phyloP scores from a whole-genome alignment of 2,888 invertebrate species.

The Agapostemon virescens region DNA sequence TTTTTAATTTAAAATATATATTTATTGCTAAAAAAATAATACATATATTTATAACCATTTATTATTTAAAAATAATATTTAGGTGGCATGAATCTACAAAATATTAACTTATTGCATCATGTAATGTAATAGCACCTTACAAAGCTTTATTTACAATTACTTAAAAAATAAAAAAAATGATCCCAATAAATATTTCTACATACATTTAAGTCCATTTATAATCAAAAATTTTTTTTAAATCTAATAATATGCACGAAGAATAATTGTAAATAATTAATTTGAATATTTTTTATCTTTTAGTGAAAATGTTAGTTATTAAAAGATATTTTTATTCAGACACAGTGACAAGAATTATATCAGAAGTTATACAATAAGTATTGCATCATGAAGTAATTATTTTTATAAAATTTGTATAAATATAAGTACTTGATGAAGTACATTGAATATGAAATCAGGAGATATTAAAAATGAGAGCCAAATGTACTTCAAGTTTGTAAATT shows the following conservation, averaged over 20 bases:
- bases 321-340: background rate
- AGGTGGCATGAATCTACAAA: background rate
- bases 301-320: background rate
- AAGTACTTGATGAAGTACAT: background rate
- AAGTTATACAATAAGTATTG: background rate
- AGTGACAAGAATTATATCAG: background rate
- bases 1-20: background rate
- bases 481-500: background rate
- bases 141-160: background rate
- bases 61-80: background rate
- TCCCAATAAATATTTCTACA: background rate
- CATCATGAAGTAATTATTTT: constrained; percentile 2
- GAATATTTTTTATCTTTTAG: background rate
- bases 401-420: background rate
- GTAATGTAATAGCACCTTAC: background rate
- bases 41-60: constrained; percentile 22
- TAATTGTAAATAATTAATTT: background rate
- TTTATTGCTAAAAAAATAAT: constrained; percentile 16
- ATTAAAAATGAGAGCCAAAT: background rate
- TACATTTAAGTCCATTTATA: background rate
- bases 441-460: background rate
- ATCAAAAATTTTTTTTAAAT: background rate
- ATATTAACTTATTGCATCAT: background rate
- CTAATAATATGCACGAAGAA: background rate
- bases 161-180: background rate